phyloP scores from a whole-genome alignment of 2,113 vertebrate species.

The Epinephelus lanceolatus region DNA sequence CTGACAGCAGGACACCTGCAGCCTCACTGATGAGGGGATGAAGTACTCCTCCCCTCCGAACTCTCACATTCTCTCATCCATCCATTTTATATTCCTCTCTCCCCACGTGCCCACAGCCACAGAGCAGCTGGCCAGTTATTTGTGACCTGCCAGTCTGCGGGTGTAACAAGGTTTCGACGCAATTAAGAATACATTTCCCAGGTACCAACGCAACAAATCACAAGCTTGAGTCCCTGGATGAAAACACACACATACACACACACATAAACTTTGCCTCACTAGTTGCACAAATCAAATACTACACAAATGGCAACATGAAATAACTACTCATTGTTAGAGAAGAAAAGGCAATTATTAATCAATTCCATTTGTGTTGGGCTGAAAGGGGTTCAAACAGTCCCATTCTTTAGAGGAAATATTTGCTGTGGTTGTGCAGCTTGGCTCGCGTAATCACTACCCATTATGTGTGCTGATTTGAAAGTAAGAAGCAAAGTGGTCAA shows the following conservation, averaged over 20 bases:
- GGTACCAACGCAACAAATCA: slow-evolving; percentile 73
- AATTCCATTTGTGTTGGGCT: slow-evolving; percentile 73
- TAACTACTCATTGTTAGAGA: slow-evolving; percentile 70
- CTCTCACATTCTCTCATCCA: slow-evolving; percentile 65
- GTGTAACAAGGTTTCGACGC: slow-evolving; percentile 77
- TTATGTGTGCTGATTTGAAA: slow-evolving; percentile 80
- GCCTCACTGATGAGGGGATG: slow-evolving; percentile 72
- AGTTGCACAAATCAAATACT: slow-evolving; percentile 68
- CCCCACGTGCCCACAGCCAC: slow-evolving; percentile 55
- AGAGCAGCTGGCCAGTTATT: slow-evolving; percentile 79
- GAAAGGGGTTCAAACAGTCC: slow-evolving; percentile 68
- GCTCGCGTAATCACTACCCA: slow-evolving; percentile 70
- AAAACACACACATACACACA: slow-evolving; percentile 30
- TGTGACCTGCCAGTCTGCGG: slow-evolving; percentile 79
- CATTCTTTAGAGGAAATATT: slow-evolving; percentile 77
- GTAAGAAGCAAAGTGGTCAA: slow-evolving; percentile 76
- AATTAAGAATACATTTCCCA: slow-evolving; percentile 82
- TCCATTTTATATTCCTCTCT: slow-evolving; percentile 70
- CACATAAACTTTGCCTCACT: slow-evolving; percentile 47
- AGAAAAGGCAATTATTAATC: slow-evolving; percentile 78
- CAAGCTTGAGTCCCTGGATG: slow-evolving; percentile 45
- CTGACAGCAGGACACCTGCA: slow-evolving; percentile 78
- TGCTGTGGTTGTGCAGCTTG: slow-evolving; percentile 53
- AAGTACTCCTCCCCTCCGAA: slow-evolving; percentile 64
- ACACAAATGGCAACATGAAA: slow-evolving; percentile 70